phyloP scores from a whole-genome alignment of 2,113 vertebrate species.

The Cinclus mexicanus region DNA sequence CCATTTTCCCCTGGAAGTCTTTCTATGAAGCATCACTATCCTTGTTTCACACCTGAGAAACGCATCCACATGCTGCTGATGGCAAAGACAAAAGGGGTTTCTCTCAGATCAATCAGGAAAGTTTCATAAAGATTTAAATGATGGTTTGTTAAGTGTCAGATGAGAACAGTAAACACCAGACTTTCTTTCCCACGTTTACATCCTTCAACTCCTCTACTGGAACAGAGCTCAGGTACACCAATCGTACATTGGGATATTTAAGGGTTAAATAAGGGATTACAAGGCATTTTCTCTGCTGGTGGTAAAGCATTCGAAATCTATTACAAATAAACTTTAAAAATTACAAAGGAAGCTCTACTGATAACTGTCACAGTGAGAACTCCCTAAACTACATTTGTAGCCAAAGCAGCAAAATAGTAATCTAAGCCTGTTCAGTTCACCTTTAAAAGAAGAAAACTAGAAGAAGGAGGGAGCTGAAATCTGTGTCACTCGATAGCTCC shows the following conservation, averaged over 20 bases:
- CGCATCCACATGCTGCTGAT: background rate
- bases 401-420: conserved; percentile 10
- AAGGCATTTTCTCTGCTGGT: background rate
- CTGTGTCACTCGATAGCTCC: conserved; percentile 38
- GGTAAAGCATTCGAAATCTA: background rate
- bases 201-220: background rate
- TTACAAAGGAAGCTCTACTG: background rate
- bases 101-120: background rate
- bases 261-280: background rate
- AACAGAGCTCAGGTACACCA: background rate
- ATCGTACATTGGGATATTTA: background rate
- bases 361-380: background rate
- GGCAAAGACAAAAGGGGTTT: background rate
- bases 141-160: background rate
- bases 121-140: background rate
- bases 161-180: background rate
- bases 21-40: background rate
- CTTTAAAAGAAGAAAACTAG: conserved; percentile 43
- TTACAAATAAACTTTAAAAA: background rate
- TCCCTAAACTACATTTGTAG: background rate
- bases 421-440: background rate
- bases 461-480: conserved; percentile 27
- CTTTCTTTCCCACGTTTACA: background rate
- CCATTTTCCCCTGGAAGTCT: background rate
- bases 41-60: background rate